A percentile compares a stretch with the other conserved stretches of the same genome.
phyloP scores from a whole-genome alignment of 2,113 vertebrate genomes.

The Stegastes partitus region DNA sequence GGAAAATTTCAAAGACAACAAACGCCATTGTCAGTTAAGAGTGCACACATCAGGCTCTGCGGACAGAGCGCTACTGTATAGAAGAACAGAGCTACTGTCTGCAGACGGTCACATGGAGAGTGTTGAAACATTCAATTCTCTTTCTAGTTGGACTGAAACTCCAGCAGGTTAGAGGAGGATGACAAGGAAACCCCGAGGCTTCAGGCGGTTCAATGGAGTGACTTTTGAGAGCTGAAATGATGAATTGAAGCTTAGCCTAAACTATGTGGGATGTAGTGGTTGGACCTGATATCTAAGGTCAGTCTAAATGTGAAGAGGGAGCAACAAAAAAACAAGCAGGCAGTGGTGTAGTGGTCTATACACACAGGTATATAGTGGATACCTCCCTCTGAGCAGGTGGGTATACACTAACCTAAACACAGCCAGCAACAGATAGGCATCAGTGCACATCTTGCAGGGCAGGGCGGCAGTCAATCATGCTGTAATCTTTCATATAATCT shows the following conservation, averaged over 20 bases:
- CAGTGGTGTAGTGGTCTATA: too few relatives aligned
- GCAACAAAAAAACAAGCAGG: background rate
- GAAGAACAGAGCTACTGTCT: slow-evolving; percentile 59
- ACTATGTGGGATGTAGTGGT: background rate
- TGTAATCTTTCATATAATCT: background rate
- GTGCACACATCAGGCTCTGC: slow-evolving; percentile 9
- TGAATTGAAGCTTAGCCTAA: background rate
- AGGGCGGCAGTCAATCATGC: background rate
- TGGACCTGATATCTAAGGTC: slow-evolving; percentile 12
- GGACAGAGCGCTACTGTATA: slow-evolving; percentile 65
- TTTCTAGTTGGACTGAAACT: slow-evolving; percentile 15
- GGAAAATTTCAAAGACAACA: slow-evolving; percentile 19
- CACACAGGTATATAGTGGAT: background rate
- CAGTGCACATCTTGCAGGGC: background rate
- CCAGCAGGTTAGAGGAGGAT: slow-evolving; percentile 25
- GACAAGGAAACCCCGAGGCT: slow-evolving; percentile 13
- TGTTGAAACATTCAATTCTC: slow-evolving; percentile 23
- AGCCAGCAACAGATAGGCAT: background rate
- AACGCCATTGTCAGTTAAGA: slow-evolving; percentile 44
- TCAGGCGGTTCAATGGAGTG: slow-evolving; percentile 5
- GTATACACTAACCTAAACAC: background rate
- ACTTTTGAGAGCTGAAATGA: slow-evolving; percentile 8
- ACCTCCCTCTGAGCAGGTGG: too few relatives aligned
- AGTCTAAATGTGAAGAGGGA: background rate
- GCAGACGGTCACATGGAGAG: slow-evolving; percentile 56